These are phyloP conservation scores for Macropodus opercularis DNA, from an alignment of 2,797 vertebrate genomes.

Conservation along the genomic window DNA sequence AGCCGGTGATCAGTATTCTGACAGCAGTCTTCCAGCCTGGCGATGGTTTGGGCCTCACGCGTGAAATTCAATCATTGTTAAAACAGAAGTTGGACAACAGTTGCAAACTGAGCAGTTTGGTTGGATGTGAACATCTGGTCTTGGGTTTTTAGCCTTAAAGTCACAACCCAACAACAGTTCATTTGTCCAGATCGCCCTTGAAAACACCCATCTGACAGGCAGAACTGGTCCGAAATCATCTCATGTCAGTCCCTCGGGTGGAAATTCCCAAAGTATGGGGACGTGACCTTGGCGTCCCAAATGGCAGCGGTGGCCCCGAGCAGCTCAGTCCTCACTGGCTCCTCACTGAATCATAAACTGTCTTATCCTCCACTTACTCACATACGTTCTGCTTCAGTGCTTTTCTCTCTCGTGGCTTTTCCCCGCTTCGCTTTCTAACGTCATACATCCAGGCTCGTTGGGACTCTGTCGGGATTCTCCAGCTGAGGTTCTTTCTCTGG, in stretches of 20 bases:
- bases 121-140: too few species aligned
- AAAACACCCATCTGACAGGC: not conserved
- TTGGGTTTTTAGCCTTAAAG: too few species aligned
- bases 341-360: slow-evolving; percentile 15
- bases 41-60: too few species aligned
- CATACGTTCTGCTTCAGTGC: slow-evolving; percentile 26
- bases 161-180: slow-evolving; percentile 9
- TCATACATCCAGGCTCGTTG: slow-evolving; percentile 10
- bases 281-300: not conserved
- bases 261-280: not conserved
- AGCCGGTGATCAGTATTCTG: too few species aligned
- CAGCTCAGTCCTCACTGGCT: not conserved
- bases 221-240: not conserved
- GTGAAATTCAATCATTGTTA: too few species aligned
- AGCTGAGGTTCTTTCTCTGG: slow-evolving; percentile 8
- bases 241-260: not conserved
- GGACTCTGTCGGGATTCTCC: slow-evolving; percentile 3
- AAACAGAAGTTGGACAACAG: too few species aligned
- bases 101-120: too few species aligned
- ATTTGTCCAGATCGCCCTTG: not conserved
- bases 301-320: not conserved
- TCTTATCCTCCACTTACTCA: slow-evolving; percentile 19
- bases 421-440: slow-evolving; percentile 9
- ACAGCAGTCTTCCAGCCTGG: too few species aligned
- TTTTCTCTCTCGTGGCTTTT: slow-evolving; percentile 3